Base-by-base conservation (phyloP, 2,113 vertebrate genomes). In the Parus major region DNA sequence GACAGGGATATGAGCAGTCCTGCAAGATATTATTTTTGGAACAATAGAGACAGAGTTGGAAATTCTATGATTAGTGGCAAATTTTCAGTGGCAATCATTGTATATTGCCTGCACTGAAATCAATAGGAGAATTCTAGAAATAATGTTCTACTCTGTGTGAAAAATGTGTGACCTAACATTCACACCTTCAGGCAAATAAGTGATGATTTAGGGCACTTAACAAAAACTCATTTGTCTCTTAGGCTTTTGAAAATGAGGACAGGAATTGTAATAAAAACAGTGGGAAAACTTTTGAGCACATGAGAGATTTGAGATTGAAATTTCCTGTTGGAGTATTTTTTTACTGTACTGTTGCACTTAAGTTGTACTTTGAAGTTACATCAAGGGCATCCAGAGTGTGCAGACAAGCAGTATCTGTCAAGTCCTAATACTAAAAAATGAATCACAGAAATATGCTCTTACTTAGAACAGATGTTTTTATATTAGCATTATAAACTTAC, bases 241-340 rank as follows among this genome's bases (percentile, higher is more conserved):
- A 93, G 73, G 83, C 39, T 86, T 94, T 92, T 91, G 60, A 86
- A 92, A 92, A 92, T 65, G 86, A 69, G 72, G 56, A 75, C 64
- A 93, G 23, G n/a, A 79, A 68, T 52, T 70, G 83, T 78, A 90
- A 92, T 86, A 81, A 65, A 29, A 90, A 61, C 47, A 88, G 19
- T 31, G 44, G 39, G 29, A 17, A 86, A n/a, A 47, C 35, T 83
- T 80, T 61, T 52, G 22, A 78, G 60, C 28, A 63, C 41, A 35
- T 36, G 39, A 55, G 69, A 88, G 60, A 86, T 44, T 16, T 63
- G 64, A 83, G 56, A 73, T n/a, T 77, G 60, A 92, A 83, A 92
- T 93, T 89, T 39, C 39, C 69, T 76, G 12, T 44, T 88, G 83
- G 22, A 86, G 14, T 61, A 68, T 53, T 75, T 92, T 70, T 77